Percentiles rank a stretch among this genome's conserved stretches.
Evolutionary conservation across 1,140 invertebrate species (phyloP).

Genomic region (Choristoneura fumiferana): DNA sequence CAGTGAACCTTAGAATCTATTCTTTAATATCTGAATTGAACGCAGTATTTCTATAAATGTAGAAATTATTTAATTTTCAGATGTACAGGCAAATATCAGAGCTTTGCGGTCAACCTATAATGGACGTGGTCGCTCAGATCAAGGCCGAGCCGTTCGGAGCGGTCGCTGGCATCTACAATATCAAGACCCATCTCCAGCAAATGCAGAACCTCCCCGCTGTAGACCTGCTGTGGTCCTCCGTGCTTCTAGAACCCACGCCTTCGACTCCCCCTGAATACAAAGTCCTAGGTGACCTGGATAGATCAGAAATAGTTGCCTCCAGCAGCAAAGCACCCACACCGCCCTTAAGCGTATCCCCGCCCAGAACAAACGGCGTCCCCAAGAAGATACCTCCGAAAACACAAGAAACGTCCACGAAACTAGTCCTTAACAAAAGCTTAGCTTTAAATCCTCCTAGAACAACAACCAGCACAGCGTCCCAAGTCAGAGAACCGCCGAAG

Average conservation of each 20-base stretch:
- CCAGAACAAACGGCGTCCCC: not conserved
- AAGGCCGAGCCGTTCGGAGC: constrained; percentile 63
- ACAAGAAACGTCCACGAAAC: no score
- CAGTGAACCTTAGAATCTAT: no score
- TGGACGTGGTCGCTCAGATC: constrained; percentile 57
- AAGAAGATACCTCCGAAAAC: not conserved
- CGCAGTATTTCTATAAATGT: no score
- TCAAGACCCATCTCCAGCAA: constrained; percentile 56
- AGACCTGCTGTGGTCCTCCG: constrained; percentile 58
- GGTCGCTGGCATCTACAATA: constrained; percentile 65
- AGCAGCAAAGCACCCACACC: constrained; percentile 20
- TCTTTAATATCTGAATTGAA: no score
- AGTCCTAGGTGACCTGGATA: constrained; percentile 33
- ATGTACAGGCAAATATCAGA: constrained; percentile 62
- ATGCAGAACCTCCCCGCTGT: constrained; percentile 36
- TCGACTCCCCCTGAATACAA: constrained; percentile 53
- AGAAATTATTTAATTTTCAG: constrained; percentile 47
- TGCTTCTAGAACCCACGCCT: constrained; percentile 44
- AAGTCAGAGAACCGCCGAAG: not conserved
- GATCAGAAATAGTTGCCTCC: constrained; percentile 7
- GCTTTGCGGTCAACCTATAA: constrained; percentile 38
- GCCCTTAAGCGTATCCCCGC: not conserved
- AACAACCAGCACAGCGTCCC: not conserved
- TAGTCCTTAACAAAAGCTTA: no score
- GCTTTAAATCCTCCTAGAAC: no score